A percentile compares a stretch with the other conserved stretches of the same genome.
These are phyloP conservation scores for Tapirus terrestris DNA, from an alignment of 2,113 vertebrate genomes.

Conservation along the genomic window DNA sequence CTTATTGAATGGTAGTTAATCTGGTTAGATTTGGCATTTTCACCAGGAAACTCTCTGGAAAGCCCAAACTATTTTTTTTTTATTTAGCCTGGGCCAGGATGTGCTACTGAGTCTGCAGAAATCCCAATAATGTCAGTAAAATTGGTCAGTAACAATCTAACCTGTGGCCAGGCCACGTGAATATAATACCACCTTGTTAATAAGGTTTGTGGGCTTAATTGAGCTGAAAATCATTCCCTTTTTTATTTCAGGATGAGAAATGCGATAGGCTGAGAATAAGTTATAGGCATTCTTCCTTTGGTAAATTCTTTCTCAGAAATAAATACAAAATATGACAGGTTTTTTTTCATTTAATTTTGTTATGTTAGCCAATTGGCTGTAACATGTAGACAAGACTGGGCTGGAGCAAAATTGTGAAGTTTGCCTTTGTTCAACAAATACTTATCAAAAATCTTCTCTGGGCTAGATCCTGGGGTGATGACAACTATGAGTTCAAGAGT, in stretches of 20 bases:
- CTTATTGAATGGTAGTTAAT: slow-evolving; percentile 58
- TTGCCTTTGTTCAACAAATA: slow-evolving; percentile 13
- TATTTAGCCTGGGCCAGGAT: slow-evolving; percentile 53
- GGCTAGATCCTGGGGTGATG: not conserved
- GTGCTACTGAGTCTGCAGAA: slow-evolving; percentile 41
- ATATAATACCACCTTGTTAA: slow-evolving; percentile 12
- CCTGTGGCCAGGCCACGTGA: not conserved
- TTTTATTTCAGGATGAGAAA: not conserved
- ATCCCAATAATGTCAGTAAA: slow-evolving; percentile 32
- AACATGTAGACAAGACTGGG: not conserved
- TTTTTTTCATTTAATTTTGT: not conserved
- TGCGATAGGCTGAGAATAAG: not conserved
- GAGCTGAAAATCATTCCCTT: slow-evolving; percentile 1
- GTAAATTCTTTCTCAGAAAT: slow-evolving; percentile 9
- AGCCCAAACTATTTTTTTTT: slow-evolving; percentile 61
- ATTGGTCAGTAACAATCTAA: slow-evolving; percentile 26
- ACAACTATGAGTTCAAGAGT: not conserved
- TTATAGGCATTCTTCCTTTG: not conserved
- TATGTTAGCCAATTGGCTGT: not conserved
- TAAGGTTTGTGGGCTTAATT: not conserved
- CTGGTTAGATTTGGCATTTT: slow-evolving; percentile 73
- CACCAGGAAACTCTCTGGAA: slow-evolving; percentile 50
- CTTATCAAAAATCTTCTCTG: not conserved
- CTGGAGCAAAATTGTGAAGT: not conserved
- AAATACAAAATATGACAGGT: not conserved